phyloP scores from a whole-genome alignment of 92 coral and sea anemone genomes.

The Porites cylindrica region DNA sequence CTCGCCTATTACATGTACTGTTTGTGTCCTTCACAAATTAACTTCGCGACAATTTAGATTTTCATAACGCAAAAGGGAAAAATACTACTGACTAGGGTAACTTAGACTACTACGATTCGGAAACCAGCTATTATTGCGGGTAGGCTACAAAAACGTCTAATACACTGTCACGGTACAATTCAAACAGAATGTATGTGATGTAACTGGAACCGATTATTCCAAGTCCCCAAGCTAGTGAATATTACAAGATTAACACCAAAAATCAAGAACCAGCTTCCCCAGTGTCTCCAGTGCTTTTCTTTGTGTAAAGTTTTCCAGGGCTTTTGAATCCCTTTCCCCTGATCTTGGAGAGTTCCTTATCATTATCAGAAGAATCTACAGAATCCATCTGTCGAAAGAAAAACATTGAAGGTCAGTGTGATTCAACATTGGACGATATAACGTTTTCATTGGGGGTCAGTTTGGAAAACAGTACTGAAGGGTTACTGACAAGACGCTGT shows the following conservation, averaged over 20 bases:
- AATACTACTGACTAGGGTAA: background rate
- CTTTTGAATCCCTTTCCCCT: conserved; percentile 87
- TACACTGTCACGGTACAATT: background rate
- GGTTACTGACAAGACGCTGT: too few species aligned
- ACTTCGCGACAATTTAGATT: background rate
- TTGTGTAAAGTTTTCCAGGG: conserved; percentile 87
- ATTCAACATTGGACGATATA: background rate
- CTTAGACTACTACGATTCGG: background rate
- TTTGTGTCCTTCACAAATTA: background rate
- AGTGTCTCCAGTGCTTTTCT: conserved; percentile 37
- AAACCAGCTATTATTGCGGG: conserved; percentile 3
- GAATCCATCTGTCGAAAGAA: conserved; percentile 56
- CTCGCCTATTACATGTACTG: background rate
- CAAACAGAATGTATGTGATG: background rate
- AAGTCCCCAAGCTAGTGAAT: conserved; percentile 23
- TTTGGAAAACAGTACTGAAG: too few species aligned
- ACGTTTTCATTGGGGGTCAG: too few species aligned
- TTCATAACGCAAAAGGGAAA: background rate
- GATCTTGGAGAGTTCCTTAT: conserved; percentile 53
- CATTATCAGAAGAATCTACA: conserved; percentile 52
- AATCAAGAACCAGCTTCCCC: conserved; percentile 26
- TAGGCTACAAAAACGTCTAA: conserved; percentile 31
- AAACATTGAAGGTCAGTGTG: background rate
- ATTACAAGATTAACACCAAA: conserved; percentile 13
- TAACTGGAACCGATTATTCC: background rate